Percentiles rank a stretch among this genome's conserved stretches.
Evolutionary conservation across 2,888 invertebrate species (phyloP).

Genomic region (Beris morrisii): DNA sequence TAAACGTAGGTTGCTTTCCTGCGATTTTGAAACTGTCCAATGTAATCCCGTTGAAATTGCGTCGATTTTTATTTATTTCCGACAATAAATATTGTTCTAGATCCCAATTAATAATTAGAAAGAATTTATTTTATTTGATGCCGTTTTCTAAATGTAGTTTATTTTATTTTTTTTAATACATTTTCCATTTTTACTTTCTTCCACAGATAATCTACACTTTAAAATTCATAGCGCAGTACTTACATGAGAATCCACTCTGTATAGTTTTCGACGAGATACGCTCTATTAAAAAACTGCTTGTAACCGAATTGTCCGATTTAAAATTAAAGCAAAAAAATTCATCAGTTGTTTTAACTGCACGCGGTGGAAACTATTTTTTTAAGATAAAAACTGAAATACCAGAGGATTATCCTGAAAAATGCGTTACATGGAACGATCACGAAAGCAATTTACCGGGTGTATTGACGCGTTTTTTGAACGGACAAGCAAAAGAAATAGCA

Average conservation of each 20-base stretch:
- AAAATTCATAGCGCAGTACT: conserved; percentile 65
- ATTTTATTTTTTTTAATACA: no score
- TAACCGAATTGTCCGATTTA: conserved; percentile 58
- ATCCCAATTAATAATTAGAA: no score
- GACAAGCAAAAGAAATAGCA: conserved; percentile 69
- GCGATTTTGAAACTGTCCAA: no score
- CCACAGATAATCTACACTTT: conserved; percentile 60
- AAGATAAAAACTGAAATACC: conserved; percentile 64
- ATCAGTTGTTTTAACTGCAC: conserved; percentile 61
- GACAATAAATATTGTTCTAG: no score
- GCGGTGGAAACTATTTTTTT: conserved; percentile 64
- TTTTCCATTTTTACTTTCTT: no score
- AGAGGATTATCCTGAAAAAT: conserved; percentile 64
- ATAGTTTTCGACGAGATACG: conserved; percentile 73
- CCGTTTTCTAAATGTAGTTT: no score
- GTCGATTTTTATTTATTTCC: no score
- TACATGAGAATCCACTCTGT: conserved; percentile 70
- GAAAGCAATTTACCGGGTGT: conserved; percentile 68
- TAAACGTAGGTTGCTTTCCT: no score
- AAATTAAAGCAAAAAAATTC: conserved; percentile 70
- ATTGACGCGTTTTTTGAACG: conserved; percentile 63
- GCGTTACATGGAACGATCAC: conserved; percentile 58
- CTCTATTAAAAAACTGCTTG: conserved; percentile 60
- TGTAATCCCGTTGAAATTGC: no score
- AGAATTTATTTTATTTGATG: no score